phyloP scores from a whole-genome alignment of 2,797 vertebrate genomes.

The Petrocephalus schoutedeni region DNA sequence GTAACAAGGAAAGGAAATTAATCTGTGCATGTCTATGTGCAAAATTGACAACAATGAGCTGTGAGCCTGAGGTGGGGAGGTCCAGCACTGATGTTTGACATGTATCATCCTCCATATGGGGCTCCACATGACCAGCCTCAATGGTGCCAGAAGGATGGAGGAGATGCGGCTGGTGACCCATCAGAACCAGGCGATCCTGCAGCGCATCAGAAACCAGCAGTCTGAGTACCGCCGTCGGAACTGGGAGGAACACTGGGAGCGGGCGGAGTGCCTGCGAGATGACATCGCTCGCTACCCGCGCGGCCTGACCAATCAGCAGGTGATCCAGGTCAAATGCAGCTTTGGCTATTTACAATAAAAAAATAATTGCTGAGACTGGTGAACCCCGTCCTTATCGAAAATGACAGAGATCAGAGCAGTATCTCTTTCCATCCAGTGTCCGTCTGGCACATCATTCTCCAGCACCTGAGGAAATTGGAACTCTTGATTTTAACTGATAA shows the following conservation, averaged over 20 bases:
- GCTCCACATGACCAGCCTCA: conserved; percentile 51
- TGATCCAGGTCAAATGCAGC: conserved; percentile 3
- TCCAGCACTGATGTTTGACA: background rate
- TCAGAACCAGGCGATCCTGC: conserved; percentile 64
- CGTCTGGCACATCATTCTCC: background rate
- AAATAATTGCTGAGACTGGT: background rate
- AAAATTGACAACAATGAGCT: background rate
- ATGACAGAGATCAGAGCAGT: background rate
- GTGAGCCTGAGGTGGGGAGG: background rate
- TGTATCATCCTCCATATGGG: background rate
- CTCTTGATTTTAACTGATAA: background rate
- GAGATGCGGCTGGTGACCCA: conserved; percentile 48
- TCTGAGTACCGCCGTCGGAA: conserved; percentile 56
- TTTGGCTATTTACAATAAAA: conserved; percentile 9
- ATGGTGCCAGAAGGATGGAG: conserved; percentile 49
- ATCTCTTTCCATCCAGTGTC: background rate
- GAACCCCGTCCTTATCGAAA: background rate
- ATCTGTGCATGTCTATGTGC: background rate
- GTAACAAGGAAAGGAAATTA: background rate
- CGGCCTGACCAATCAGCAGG: conserved; percentile 41
- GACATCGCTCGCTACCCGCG: conserved; percentile 55
- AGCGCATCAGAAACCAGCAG: conserved; percentile 53
- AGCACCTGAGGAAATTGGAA: background rate
- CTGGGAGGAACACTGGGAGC: conserved; percentile 63
- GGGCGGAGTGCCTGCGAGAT: conserved; percentile 37